Base-by-base conservation (phyloP, 2,797 vertebrate species). In the Pseudopleuronectes americanus region DNA sequence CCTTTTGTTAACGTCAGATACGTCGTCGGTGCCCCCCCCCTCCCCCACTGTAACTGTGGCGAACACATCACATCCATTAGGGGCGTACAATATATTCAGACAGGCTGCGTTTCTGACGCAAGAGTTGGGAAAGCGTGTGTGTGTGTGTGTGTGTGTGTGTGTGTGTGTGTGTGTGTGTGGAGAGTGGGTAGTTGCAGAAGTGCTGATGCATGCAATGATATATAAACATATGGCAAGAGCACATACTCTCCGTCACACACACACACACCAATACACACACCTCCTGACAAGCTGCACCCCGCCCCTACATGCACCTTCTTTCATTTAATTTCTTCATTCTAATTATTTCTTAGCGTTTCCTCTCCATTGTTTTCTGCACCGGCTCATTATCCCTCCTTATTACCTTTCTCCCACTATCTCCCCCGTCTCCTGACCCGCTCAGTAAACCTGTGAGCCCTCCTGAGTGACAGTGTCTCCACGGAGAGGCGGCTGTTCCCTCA, bases 151-250 rank as follows among this genome's bases (percentile, higher is more conserved):
- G 31, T 31, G 31, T 31, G 31, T 31, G 31, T 31, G 33, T 36
- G 61, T 74, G 4, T 23, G 31, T 31, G 28, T 31, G 28, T 31
- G 28, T 31, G 28, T 31, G 28, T 31, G 28, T 8, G 33, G 26
- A 6, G 6, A 2, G 28, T 1, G 6, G 14, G 69, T 28, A 55
- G 77, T 49, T 75, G 74, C 66, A 83, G 16, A 90, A 89, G 77
- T 89, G 88, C 85, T 90, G 85, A 90, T 81, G 82, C 80, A 77
- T 67, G 76, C 84, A 79, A 51, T 61, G 59, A 76, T 74, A 79
- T 66, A 63, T 54, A 79, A 84, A 84, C 86, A 90, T 84, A 83
- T 84, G 82, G 84, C 66, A 80, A 80, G 14, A 64, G 71, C 65
- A 58, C 63, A 71, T 55, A 63, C 45, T 41, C 13, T 41, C 6